Evolutionary conservation across 2,888 invertebrate genomes (phyloP).

Genomic region (Meghimatium bilineatum): DNA sequence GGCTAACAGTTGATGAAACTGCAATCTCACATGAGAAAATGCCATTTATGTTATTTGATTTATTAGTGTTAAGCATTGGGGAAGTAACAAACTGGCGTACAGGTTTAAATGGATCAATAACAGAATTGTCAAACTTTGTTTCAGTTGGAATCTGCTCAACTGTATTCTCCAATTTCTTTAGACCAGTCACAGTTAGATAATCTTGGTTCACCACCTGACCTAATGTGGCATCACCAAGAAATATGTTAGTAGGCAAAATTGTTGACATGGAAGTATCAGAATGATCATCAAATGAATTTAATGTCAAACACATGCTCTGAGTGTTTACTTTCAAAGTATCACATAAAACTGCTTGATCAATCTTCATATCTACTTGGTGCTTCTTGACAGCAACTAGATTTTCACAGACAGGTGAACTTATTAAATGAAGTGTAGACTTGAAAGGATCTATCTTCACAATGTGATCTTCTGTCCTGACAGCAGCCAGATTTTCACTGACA

Average conservation of each 20-base stretch:
- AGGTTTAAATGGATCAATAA: slow-evolving; percentile 47
- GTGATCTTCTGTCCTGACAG: not conserved
- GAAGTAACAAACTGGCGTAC: slow-evolving; percentile 47
- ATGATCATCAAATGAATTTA: not conserved
- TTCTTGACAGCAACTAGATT: not conserved
- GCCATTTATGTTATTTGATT: not conserved
- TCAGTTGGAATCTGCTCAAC: not conserved
- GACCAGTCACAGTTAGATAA: not conserved
- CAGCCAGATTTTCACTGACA: not conserved
- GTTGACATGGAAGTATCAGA: not conserved
- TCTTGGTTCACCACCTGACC: not conserved
- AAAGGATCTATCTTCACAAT: slow-evolving; percentile 17
- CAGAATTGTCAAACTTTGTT: not conserved
- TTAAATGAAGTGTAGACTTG: slow-evolving; percentile 32
- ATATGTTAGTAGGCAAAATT: not conserved
- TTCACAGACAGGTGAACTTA: slow-evolving; percentile 20
- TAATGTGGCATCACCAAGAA: not conserved
- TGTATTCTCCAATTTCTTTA: not conserved
- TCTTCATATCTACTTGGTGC: not conserved
- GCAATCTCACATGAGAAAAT: no score
- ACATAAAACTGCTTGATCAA: not conserved
- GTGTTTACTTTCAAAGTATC: not conserved
- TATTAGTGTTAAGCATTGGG: not conserved
- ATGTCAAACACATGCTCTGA: not conserved
- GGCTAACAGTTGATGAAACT: not conserved